Evolutionary conservation across 2,113 vertebrate species (phyloP).

Genomic region (Picathartes gymnocephalus): DNA sequence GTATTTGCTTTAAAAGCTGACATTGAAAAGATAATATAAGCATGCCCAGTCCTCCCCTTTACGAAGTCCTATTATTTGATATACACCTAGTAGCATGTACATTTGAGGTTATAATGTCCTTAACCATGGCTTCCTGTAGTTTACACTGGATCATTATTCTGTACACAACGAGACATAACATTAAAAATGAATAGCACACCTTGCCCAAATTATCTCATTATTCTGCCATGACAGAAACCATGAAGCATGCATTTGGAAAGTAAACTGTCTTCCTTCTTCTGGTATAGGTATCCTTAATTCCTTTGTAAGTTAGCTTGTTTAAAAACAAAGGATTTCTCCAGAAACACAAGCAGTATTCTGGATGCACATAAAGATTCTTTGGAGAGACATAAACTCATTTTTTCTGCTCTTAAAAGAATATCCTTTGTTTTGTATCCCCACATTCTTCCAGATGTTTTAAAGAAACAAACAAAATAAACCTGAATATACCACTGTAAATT

Average conservation of each 20-base stretch:
- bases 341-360: background rate
- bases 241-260: background rate
- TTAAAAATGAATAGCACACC: background rate
- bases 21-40: background rate
- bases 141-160: background rate
- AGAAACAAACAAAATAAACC: background rate
- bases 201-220: background rate
- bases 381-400: background rate
- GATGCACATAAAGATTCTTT: background rate
- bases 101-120: background rate
- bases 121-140: background rate
- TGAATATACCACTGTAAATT: background rate
- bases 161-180: background rate
- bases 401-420: background rate
- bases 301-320: background rate
- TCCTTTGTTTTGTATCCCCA: background rate
- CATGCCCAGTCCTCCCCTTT: background rate
- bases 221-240: background rate
- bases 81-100: accelerated
- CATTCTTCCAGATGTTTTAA: background rate
- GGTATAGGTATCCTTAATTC: background rate
- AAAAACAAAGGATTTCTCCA: background rate
- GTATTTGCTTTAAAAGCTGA: background rate
- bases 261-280: background rate
- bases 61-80: background rate